Conservation (phyloP, 2,888 invertebrate species). For the Dione juno region DNA sequence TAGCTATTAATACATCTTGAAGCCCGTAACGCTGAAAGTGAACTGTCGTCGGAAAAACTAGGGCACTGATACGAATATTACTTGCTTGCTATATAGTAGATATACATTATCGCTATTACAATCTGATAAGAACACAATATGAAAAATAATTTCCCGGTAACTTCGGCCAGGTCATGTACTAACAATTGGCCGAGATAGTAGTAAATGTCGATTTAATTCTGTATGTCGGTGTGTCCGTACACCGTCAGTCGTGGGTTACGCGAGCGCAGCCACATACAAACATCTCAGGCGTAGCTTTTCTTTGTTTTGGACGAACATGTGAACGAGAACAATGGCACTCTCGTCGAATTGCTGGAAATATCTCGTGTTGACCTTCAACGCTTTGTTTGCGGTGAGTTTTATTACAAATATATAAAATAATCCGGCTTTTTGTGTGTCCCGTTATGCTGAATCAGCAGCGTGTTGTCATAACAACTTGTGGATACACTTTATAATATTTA, state of each 20-base stretch:
- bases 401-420: constrained; percentile 34
- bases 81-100: constrained; percentile 27
- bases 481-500: constrained; percentile 40
- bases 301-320: constrained; percentile 78
- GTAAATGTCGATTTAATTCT: constrained; percentile 72
- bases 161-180: constrained; percentile 27
- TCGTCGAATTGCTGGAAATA: constrained; percentile 81
- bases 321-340: constrained; percentile 74
- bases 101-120: constrained; percentile 66
- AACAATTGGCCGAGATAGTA: constrained; percentile 49
- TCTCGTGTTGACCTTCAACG: constrained; percentile 76
- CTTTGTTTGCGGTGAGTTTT: constrained; percentile 75
- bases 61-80: constrained; percentile 61
- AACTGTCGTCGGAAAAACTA: constrained; percentile 61
- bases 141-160: constrained; percentile 58
- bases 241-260: constrained; percentile 60
- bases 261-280: constrained; percentile 61
- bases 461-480: constrained; percentile 75
- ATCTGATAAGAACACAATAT: constrained; percentile 63
- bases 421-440: constrained; percentile 49
- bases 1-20: constrained; percentile 62
- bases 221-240: constrained; percentile 67
- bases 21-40: constrained; percentile 52
- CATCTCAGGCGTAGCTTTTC: constrained; percentile 73
- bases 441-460: constrained; percentile 55